phyloP scores from a whole-genome alignment of 2,113 vertebrate genomes.

The Zapornia atra region DNA sequence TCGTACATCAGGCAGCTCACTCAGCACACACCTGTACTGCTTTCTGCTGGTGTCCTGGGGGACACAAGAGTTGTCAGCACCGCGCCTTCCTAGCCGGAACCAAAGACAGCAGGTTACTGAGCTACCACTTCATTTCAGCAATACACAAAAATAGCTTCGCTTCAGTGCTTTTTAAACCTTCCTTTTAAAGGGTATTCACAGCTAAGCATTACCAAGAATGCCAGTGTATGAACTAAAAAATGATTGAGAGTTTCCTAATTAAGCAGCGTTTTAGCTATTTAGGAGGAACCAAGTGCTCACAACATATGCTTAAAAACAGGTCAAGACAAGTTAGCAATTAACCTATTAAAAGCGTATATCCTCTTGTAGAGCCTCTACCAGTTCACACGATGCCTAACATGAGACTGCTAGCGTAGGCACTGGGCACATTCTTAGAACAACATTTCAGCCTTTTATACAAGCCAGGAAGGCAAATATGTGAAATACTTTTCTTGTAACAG shows the following conservation, averaged over 20 bases:
- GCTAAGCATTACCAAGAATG: slow-evolving; percentile 63
- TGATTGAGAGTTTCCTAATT: slow-evolving; percentile 76
- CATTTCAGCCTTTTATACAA: slow-evolving; percentile 44
- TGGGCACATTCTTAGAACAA: neutral
- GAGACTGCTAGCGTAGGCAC: neutral
- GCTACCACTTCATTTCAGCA: neutral
- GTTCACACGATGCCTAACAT: neutral
- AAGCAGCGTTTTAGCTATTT: slow-evolving; percentile 75
- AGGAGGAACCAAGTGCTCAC: slow-evolving; percentile 65
- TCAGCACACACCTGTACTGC: neutral
- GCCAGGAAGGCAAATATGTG: neutral
- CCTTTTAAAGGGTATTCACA: slow-evolving; percentile 70
- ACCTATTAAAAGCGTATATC: slow-evolving; percentile 72
- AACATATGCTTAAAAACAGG: slow-evolving; percentile 76
- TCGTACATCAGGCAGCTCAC: neutral
- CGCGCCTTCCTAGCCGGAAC: neutral
- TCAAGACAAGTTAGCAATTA: slow-evolving; percentile 79
- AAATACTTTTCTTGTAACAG: neutral
- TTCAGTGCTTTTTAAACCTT: slow-evolving; percentile 52
- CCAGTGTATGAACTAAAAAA: slow-evolving; percentile 63
- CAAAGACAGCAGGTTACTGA: neutral
- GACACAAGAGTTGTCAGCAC: neutral
- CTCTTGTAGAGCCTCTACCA: slow-evolving; percentile 39
- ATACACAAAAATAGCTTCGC: slow-evolving; percentile 24
- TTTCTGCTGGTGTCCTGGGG: neutral